Evolutionary conservation across 35 echinoderm and acorn worm genomes (phyloP).

Genomic region (Ophioderma brevispina): DNA sequence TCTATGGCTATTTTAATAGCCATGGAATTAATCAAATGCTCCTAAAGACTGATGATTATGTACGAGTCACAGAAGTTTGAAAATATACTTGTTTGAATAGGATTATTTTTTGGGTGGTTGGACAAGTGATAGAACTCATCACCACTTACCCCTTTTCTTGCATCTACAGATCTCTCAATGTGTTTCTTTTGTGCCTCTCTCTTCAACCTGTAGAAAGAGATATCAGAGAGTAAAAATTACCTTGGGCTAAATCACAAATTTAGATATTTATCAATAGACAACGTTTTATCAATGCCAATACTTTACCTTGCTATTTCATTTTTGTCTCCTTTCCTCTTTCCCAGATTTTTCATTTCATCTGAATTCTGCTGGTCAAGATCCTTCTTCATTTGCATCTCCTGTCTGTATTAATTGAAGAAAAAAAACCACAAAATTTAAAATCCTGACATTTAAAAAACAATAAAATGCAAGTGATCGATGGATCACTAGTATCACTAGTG

Average conservation of each 20-base stretch:
- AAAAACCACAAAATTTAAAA: not conserved
- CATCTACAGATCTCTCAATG: slow-evolving; percentile 66
- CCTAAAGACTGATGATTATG: too few relatives aligned
- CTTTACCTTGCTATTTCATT: slow-evolving; percentile 82
- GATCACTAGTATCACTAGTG: not conserved
- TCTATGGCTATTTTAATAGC: too few relatives aligned
- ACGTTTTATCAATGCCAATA: too few relatives aligned
- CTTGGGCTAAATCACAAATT: too few relatives aligned
- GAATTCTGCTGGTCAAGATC: slow-evolving; percentile 67
- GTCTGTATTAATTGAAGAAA: slow-evolving; percentile 39
- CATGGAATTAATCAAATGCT: too few relatives aligned
- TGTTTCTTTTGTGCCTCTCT: slow-evolving; percentile 91
- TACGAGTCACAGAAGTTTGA: too few relatives aligned
- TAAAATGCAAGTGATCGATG: not conserved
- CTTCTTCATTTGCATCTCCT: slow-evolving; percentile 73
- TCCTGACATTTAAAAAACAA: not conserved
- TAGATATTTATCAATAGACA: too few relatives aligned
- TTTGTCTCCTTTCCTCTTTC: slow-evolving; percentile 63
- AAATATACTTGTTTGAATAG: too few relatives aligned
- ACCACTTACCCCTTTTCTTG: slow-evolving; percentile 71
- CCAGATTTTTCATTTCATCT: slow-evolving; percentile 65
- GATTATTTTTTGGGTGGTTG: too few relatives aligned
- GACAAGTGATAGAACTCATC: too few relatives aligned
- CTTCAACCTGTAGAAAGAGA: slow-evolving; percentile 52
- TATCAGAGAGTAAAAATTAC: too few relatives aligned